Conservation (phyloP, 37 sponge, comb jelly and placozoan species). For the Aplysina aerophoba region DNA sequence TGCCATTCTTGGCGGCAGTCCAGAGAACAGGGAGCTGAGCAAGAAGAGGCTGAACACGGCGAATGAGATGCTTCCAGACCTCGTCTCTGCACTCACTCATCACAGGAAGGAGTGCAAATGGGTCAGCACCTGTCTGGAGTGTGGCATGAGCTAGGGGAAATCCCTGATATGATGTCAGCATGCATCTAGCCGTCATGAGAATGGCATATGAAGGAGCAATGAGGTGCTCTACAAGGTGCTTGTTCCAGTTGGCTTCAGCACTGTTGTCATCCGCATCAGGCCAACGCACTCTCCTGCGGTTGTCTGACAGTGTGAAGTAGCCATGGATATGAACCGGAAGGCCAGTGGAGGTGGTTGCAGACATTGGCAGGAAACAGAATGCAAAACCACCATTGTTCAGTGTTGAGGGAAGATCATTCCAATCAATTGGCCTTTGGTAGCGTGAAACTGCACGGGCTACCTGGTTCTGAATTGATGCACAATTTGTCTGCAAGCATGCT, state of each 20-base stretch:
- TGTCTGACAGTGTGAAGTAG: constrained; percentile 76
- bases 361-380: constrained; percentile 88
- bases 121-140: constrained; percentile 16
- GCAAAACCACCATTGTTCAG: constrained; percentile 52
- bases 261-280: constrained; percentile 71
- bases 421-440: background rate
- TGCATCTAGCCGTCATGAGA: constrained; percentile 39
- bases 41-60: background rate
- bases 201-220: constrained; percentile 62
- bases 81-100: constrained; percentile 15
- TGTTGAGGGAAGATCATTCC: background rate
- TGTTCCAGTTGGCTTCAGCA: constrained; percentile 78
- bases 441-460: background rate
- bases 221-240: constrained; percentile 43
- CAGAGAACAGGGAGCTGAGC: constrained; percentile 39
- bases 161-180: constrained; percentile 23
- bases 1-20: constrained; percentile 62
- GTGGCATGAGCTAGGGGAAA: constrained; percentile 15
- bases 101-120: constrained; percentile 62
- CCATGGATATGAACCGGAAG: constrained; percentile 86
- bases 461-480: background rate
- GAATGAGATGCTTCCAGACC: constrained; percentile 54
- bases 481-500: background rate
- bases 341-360: constrained; percentile 35
- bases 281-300: constrained; percentile 82